These are phyloP conservation scores for Stichodactyla mertensii DNA, from an alignment of 64 coral and sea anemone species.

Conservation along the genomic window DNA sequence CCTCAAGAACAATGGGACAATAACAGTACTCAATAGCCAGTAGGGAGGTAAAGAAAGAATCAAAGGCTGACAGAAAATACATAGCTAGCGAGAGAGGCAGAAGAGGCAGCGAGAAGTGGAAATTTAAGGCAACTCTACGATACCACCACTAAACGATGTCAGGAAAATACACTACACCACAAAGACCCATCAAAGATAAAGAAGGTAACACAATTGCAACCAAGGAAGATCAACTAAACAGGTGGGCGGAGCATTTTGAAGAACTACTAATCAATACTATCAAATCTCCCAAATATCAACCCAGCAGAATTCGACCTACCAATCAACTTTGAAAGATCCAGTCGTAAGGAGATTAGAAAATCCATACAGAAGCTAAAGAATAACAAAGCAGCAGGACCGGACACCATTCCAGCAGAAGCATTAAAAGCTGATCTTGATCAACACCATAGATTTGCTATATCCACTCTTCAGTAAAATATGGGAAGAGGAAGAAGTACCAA, in stretches of 20 bases:
- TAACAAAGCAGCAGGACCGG: no score
- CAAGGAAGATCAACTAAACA: conserved; percentile 6
- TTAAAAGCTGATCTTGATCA: no score
- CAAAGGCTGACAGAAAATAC: background rate
- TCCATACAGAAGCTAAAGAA: background rate
- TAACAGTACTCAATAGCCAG: background rate
- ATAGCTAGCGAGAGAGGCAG: background rate
- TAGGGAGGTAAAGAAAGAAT: conserved; percentile 17
- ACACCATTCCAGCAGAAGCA: no score
- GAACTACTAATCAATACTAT: conserved; percentile 27
- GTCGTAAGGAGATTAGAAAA: conserved; percentile 10
- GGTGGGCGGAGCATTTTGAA: conserved; percentile 37
- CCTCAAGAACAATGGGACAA: background rate
- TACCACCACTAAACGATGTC: conserved; percentile 6
- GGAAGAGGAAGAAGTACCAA: background rate
- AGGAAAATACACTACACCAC: background rate
- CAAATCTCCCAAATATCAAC: background rate
- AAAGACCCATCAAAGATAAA: conserved; percentile 29
- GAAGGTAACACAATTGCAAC: background rate
- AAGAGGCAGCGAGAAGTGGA: background rate
- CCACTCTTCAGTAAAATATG: no score
- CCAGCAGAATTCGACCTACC: conserved; percentile 15
- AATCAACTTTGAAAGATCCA: conserved; percentile 9
- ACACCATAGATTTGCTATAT: no score
- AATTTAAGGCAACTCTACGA: conserved; percentile 18